Conservation (phyloP, 2,888 invertebrate species). For the Phragmatobia fuliginosa region DNA sequence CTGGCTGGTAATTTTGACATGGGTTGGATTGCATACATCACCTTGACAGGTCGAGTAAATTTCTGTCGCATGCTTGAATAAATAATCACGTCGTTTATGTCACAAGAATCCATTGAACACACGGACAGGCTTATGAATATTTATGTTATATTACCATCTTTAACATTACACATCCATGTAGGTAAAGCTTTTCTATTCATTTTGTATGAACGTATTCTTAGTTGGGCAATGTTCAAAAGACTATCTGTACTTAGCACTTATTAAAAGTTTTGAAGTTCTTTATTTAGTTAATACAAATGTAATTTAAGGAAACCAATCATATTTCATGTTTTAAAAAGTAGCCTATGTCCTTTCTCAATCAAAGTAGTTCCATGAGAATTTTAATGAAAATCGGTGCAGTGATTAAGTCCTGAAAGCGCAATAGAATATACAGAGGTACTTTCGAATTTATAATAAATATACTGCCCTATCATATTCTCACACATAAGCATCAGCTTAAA, state of each 20-base stretch:
- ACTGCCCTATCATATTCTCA: too few species aligned
- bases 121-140: conserved; percentile 63
- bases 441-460: too few species aligned
- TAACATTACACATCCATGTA: conserved; percentile 37
- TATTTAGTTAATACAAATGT: neutral
- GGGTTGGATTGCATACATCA: conserved; percentile 84
- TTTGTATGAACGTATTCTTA: neutral
- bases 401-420: too few species aligned
- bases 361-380: too few species aligned
- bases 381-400: too few species aligned
- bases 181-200: conserved; percentile 17
- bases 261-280: neutral
- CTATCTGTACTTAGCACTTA: neutral
- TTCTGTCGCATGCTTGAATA: conserved; percentile 77
- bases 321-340: too few species aligned
- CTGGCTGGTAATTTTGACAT: conserved; percentile 76
- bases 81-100: conserved; percentile 74
- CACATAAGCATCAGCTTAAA: neutral
- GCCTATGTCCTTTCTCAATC: too few species aligned
- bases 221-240: neutral
- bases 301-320: too few species aligned
- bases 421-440: too few species aligned
- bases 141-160: conserved; percentile 58
- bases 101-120: conserved; percentile 63
- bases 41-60: conserved; percentile 79